A percentile compares a stretch with the other conserved stretches of the same genome.
phyloP scores from a whole-genome alignment of 2,113 vertebrate genomes.

The Apodemus speciosus region DNA sequence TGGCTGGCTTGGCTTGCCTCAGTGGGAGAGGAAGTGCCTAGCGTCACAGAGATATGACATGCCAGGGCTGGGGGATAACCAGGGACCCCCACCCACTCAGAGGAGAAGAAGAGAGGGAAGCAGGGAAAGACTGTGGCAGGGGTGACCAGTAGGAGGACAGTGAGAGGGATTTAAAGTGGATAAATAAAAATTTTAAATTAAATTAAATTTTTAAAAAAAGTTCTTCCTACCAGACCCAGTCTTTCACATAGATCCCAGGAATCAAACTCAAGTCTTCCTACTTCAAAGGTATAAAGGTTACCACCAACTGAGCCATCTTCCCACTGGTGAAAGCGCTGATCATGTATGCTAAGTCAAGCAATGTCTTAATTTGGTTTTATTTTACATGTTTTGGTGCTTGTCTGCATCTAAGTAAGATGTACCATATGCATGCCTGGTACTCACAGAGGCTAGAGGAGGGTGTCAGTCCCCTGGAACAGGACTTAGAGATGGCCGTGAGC shows the following conservation, averaged over 20 bases:
- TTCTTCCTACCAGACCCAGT: not conserved
- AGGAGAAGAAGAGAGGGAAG: no score
- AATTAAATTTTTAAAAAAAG: no score
- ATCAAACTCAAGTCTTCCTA: not conserved
- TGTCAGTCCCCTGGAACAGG: not conserved
- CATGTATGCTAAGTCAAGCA: not conserved
- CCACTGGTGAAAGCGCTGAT: not conserved
- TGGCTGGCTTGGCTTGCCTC: no score
- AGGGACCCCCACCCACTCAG: no score
- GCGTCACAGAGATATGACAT: no score
- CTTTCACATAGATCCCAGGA: not conserved
- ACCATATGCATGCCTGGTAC: not conserved
- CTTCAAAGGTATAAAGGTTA: no score
- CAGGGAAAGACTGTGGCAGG: no score
- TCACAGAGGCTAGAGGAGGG: not conserved
- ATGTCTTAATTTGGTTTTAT: not conserved
- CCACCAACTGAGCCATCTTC: not conserved
- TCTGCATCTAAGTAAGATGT: not conserved
- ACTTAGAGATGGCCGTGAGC: not conserved
- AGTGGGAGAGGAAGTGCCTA: no score
- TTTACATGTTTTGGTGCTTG: not conserved
- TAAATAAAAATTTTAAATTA: no score
- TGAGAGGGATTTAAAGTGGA: no score
- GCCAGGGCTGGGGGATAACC: no score
- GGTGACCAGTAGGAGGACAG: no score